Base-by-base conservation (phyloP, 2,888 invertebrate species). In the Osmoderma eremita region DNA sequence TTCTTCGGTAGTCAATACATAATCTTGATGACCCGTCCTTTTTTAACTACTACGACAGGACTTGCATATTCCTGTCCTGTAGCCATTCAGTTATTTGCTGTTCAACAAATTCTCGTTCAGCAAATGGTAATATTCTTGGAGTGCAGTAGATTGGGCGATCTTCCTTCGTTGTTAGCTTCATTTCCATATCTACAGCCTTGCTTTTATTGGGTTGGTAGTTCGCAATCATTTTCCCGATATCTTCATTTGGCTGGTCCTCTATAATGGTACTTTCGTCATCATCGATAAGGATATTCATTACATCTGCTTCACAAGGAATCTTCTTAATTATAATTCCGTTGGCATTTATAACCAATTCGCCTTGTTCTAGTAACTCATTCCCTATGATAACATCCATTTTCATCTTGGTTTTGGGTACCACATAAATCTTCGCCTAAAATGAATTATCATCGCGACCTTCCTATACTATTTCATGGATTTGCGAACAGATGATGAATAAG, bases 1-100 rank as follows among this genome's bases (percentile, higher is more conserved):
- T 48, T 38, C 70, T 70, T 6, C 81, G 62, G 67, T 78, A 83
- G 66, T 82, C 80, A 0, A 82, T 73, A 67, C 81, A 82, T 12
- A 78, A 45, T 61, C 77, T 66, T 3, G 65, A 66, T 2, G 70
- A 38, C 0, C 73, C 73, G 8, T 74, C 70, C 65, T 77, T 78
- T 61, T 77, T 67, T 63, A 2, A 66, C 67, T 12, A 67, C 49
- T 1, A 69, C 58, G 2, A 58, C 53, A 10, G 22, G 69, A 42
- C 56, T 65, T 12, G 65, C 51, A 45, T 67, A 67, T 15, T 67
- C 69, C 50, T 50, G 30, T 67, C 48, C n/a, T 54, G 13, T 2
- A 69, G 38, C 67, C 66, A 51, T 13, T 41, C 38, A 0, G 24
- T 12, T 13, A 69, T 56, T 41, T 66, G 69, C 12, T 54, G 45